Conservation (phyloP, 2,888 invertebrate species). For the Ectropis crepuscularia region DNA sequence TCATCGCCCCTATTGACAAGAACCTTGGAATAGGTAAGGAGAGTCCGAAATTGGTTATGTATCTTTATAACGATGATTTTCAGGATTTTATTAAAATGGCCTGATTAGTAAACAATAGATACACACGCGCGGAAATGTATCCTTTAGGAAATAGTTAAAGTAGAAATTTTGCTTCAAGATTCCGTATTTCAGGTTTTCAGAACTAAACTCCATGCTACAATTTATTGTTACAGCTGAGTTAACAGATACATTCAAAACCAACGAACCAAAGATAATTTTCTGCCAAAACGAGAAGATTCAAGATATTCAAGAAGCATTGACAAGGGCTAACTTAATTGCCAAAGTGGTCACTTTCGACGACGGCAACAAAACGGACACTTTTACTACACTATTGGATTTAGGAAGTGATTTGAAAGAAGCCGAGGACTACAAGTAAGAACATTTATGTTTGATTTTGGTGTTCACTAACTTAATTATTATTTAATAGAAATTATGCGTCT, state of each 20-base stretch:
- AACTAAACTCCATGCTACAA: no score
- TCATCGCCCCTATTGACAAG: slow-evolving; percentile 57
- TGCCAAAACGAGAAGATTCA: slow-evolving; percentile 60
- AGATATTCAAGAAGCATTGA: slow-evolving; percentile 54
- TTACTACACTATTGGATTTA: slow-evolving; percentile 50
- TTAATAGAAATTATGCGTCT: background rate
- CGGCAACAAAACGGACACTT: slow-evolving; percentile 52
- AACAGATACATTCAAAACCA: slow-evolving; percentile 46
- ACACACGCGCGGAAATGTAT: background rate
- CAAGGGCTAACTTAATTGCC: slow-evolving; percentile 48
- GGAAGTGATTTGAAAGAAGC: slow-evolving; percentile 44
- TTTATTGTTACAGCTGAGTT: slow-evolving; percentile 55
- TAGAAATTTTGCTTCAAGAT: background rate
- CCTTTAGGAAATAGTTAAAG: no score
- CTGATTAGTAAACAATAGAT: background rate
- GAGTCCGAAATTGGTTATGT: background rate
- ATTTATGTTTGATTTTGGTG: background rate
- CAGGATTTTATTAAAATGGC: background rate
- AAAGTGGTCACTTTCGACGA: slow-evolving; percentile 58
- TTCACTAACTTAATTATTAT: background rate
- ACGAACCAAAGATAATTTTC: slow-evolving; percentile 58
- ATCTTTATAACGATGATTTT: background rate
- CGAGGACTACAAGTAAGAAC: slow-evolving; percentile 53
- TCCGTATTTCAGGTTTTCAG: slow-evolving; percentile 24
- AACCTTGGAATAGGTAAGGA: slow-evolving; percentile 60